Evolutionary conservation across 2,797 vertebrate species (phyloP), one percentile per base, ranked within the genome.

Genomic region (Telmatherina bonti): DNA sequence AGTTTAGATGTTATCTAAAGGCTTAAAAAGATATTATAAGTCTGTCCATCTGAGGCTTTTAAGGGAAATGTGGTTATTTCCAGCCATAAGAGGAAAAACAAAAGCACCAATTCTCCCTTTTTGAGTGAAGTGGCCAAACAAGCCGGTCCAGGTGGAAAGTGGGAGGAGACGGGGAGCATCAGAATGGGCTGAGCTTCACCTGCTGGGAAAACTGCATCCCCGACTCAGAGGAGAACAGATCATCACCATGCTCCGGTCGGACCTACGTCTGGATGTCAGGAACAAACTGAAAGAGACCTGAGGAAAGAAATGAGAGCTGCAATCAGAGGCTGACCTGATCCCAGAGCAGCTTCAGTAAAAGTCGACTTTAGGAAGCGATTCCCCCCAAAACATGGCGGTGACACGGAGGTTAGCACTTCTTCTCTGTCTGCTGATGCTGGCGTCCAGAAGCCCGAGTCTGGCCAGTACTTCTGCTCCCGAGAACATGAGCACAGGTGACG

Each of bases 101-200:
- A 30, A 12, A 57, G 22, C 22, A 72, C 71, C 27, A 73, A 76
- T 5, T 22, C 56, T 35, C 22, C 49, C 57, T 55, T 72, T 82
- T n/a, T n/a, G 64, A 86, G 60, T 31, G 11, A 88, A 88, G 83
- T 83, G 68, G 83, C 4, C 58, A 49, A 78, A 91, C 88, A 4
- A 59, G 86, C 79, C 70, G 74, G 73, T 85, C 86, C 62, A 70
- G 85, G 60, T 84, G 1, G 7, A 68, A 33, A 55, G 71, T 82
- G 81, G 92, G 92, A 66, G 85, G 89, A 71, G 81, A 24, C 66
- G 54, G 49, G 8, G 0, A 58, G 82, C 70, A 86, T 84, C 76
- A 85, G 38, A 64, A 84, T 85, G 88, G 91, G 92, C 81, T 63
- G 90, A 84, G 79, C 84, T 35, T 85, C 86, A 85, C 78, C 85